Conservation (phyloP, 1,140 invertebrate genomes). For the Drosophila ercepeae region DNA sequence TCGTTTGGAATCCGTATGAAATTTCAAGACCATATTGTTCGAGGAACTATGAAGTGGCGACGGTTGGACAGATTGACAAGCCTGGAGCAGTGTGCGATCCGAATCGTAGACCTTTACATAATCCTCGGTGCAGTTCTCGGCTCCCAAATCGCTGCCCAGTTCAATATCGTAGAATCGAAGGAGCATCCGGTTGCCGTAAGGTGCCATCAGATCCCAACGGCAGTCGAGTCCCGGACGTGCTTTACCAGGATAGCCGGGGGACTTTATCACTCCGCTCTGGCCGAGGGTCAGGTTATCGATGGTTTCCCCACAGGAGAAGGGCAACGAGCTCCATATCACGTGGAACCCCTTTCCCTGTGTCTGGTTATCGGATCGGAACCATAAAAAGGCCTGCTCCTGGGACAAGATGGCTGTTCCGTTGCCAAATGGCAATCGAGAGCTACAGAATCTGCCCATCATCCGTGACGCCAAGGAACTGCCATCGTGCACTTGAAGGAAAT, state of each 20-base stretch:
- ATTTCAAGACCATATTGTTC: slow-evolving; percentile 87
- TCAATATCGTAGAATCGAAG: slow-evolving; percentile 91
- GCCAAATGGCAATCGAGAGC: slow-evolving; percentile 86
- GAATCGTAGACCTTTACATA: slow-evolving; percentile 45
- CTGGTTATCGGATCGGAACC: slow-evolving; percentile 89
- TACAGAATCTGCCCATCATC: slow-evolving; percentile 91
- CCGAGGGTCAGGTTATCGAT: slow-evolving; percentile 80
- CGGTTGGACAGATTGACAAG: slow-evolving; percentile 87
- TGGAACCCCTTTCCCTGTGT: slow-evolving; percentile 85
- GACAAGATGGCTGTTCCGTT: slow-evolving; percentile 88
- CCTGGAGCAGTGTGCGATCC: slow-evolving; percentile 84
- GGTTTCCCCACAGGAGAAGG: slow-evolving; percentile 89
- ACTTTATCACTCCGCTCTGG: slow-evolving; percentile 88
- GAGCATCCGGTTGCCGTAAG: slow-evolving; percentile 89
- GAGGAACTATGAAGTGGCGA: slow-evolving; percentile 88
- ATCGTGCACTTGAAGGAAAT: slow-evolving; percentile 92
- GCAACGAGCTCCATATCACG: slow-evolving; percentile 89
- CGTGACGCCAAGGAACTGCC: slow-evolving; percentile 88
- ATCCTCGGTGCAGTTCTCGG: slow-evolving; percentile 43
- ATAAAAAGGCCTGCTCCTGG: slow-evolving; percentile 89
- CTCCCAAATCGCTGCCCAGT: slow-evolving; percentile 25
- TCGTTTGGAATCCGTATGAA: slow-evolving; percentile 89
- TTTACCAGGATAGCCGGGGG: slow-evolving; percentile 92
- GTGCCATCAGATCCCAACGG: slow-evolving; percentile 89
- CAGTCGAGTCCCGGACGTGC: slow-evolving; percentile 92